phyloP scores from a whole-genome alignment of 2,113 vertebrate species.

The Protomyctophum bolini region DNA sequence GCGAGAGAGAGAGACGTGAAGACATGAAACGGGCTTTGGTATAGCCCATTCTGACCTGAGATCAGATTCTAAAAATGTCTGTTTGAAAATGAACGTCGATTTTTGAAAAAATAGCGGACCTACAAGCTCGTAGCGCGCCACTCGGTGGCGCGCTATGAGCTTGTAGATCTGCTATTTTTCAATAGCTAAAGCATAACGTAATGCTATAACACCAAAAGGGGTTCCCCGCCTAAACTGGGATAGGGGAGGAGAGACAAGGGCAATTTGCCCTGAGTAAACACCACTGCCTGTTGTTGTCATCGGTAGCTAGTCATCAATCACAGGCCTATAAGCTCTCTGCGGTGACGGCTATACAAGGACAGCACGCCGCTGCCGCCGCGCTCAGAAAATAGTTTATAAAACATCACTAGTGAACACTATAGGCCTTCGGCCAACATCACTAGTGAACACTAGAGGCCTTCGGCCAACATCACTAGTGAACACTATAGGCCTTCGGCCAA shows the following conservation, averaged over 20 bases:
- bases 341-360: slow-evolving; percentile 66
- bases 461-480: neutral
- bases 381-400: slow-evolving; percentile 42
- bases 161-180: no score
- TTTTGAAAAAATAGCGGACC: no score
- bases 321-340: slow-evolving; percentile 37
- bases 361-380: neutral
- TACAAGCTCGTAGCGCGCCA: no score
- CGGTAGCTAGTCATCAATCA: slow-evolving; percentile 68
- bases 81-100: no score
- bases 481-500: no score
- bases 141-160: no score
- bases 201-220: no score
- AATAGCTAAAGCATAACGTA: no score
- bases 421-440: slow-evolving; percentile 25
- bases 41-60: no score
- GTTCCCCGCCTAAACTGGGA: no score
- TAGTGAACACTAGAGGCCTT: neutral
- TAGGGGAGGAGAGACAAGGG: slow-evolving; percentile 61
- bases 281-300: slow-evolving; percentile 66
- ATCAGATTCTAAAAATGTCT: no score
- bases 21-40: slow-evolving; percentile 19
- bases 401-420: no score
- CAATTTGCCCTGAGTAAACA: slow-evolving; percentile 75
- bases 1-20: slow-evolving; percentile 3